phyloP scores from a whole-genome alignment of 2,888 invertebrate species.

The Synanthedon vespiformis region DNA sequence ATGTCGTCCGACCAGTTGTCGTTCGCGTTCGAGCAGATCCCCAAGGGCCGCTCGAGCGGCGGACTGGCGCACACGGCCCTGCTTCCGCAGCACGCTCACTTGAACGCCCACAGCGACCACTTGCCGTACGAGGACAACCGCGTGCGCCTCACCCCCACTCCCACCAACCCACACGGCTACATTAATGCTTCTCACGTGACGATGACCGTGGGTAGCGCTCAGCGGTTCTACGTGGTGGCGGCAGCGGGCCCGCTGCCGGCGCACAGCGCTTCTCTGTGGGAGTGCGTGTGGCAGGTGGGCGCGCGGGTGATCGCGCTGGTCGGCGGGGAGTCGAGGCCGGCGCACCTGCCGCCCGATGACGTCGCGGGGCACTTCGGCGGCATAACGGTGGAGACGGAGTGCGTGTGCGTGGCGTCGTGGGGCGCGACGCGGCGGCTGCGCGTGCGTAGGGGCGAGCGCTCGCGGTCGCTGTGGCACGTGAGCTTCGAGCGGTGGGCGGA shows the following conservation, averaged over 20 bases:
- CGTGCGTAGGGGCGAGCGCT: constrained; percentile 20
- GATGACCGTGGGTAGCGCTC: constrained; percentile 86
- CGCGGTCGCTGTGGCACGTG: constrained; percentile 81
- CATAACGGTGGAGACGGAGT: constrained; percentile 41
- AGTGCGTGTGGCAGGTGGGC: constrained; percentile 90
- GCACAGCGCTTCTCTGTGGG: constrained; percentile 78
- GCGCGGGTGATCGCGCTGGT: constrained; percentile 85
- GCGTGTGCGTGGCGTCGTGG: constrained; percentile 37
- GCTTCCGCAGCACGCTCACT: constrained; percentile 75
- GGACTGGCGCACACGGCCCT: constrained; percentile 80
- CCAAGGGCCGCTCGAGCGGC: constrained; percentile 77
- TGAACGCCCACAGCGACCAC: constrained; percentile 75
- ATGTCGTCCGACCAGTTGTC: constrained; percentile 80
- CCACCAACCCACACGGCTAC: constrained; percentile 88
- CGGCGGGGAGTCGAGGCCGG: constrained; percentile 68
- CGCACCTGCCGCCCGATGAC: constrained; percentile 73
- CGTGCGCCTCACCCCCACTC: constrained; percentile 83
- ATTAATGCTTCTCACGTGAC: constrained; percentile 94
- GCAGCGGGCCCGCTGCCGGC: constrained; percentile 26
- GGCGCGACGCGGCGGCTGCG: constrained; percentile 45
- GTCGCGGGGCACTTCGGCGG: constrained; percentile 73
- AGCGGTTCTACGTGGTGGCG: constrained; percentile 82
- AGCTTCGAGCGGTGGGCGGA: constrained; percentile 82
- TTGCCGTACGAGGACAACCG: constrained; percentile 93
- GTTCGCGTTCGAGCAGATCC: constrained; percentile 88